Conservation (phyloP, 2,113 vertebrate species). For the Ardeotis arabs region DNA sequence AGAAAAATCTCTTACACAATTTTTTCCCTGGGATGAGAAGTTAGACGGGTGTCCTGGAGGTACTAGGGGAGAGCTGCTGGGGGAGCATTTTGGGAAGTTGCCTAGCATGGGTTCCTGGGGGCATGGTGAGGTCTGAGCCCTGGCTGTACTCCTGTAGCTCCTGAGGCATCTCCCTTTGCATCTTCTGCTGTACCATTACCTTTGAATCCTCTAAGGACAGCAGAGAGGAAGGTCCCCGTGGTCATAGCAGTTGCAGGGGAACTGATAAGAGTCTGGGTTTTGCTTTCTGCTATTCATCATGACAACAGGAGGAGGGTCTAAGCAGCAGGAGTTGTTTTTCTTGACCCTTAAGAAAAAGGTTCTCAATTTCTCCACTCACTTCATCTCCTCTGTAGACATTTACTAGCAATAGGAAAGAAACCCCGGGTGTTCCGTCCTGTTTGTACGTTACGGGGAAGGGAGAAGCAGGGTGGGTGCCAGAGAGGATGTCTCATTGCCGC, state of each 20-base stretch:
- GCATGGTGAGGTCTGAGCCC: neutral
- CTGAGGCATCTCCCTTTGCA: neutral
- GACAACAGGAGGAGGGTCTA: neutral
- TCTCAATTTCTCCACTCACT: neutral
- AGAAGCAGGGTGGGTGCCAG: neutral
- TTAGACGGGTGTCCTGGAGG: neutral
- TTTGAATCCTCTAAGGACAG: neutral
- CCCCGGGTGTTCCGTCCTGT: neutral
- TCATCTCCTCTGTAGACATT: neutral
- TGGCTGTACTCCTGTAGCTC: fast-evolving
- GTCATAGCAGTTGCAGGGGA: neutral
- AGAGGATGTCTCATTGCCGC: neutral
- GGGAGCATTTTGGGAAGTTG: neutral
- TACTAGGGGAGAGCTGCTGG: neutral
- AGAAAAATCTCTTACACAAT: neutral
- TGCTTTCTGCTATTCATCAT: neutral
- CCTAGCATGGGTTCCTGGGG: neutral
- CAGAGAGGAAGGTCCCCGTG: neutral
- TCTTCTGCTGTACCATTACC: neutral
- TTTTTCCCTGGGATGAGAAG: neutral
- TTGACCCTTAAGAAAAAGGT: neutral
- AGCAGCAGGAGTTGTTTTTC: neutral
- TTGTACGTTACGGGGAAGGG: neutral
- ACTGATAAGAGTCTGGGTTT: neutral
- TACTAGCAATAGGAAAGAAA: neutral